phyloP scores from a whole-genome alignment of 2,888 invertebrate genomes.

The Acanthosepion esculentum region DNA sequence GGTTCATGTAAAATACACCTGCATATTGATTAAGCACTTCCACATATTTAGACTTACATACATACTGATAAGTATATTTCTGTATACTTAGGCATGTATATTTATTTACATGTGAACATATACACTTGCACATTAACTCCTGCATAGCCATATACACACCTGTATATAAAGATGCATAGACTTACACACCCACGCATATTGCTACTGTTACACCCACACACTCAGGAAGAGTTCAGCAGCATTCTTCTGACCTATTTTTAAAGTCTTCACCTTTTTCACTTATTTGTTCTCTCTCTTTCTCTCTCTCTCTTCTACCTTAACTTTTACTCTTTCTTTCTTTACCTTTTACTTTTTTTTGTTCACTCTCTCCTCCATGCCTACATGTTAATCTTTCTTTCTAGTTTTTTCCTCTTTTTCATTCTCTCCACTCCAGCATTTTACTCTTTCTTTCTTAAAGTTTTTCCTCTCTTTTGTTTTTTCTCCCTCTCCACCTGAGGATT shows the following conservation, averaged over 20 bases:
- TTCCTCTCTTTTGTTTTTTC: not conserved
- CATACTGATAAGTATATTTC: too few relatives aligned
- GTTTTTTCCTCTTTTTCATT: not conserved
- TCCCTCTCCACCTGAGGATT: not conserved
- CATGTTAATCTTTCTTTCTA: not conserved
- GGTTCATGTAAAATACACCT: too few relatives aligned
- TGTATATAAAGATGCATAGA: not conserved
- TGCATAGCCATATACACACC: not conserved
- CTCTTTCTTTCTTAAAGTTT: not conserved
- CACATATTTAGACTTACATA: too few relatives aligned
- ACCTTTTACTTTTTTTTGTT: not conserved
- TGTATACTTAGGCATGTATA: too few relatives aligned
- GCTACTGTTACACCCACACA: constrained; percentile 15
- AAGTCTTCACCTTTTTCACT: not conserved
- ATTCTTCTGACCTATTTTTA: not conserved
- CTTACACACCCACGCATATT: not conserved
- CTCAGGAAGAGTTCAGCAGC: not conserved
- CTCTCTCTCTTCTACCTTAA: too few relatives aligned
- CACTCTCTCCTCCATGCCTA: not conserved
- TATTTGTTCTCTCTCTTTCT: not conserved
- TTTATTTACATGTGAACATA: not conserved
- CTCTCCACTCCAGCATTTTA: not conserved
- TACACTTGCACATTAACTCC: not conserved
- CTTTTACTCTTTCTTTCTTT: not conserved
- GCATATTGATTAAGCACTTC: too few relatives aligned